Percentiles rank a stretch among this genome's conserved stretches.
Evolutionary conservation across 2,113 vertebrate species (phyloP).

Genomic region (Nothobranchius furzeri): DNA sequence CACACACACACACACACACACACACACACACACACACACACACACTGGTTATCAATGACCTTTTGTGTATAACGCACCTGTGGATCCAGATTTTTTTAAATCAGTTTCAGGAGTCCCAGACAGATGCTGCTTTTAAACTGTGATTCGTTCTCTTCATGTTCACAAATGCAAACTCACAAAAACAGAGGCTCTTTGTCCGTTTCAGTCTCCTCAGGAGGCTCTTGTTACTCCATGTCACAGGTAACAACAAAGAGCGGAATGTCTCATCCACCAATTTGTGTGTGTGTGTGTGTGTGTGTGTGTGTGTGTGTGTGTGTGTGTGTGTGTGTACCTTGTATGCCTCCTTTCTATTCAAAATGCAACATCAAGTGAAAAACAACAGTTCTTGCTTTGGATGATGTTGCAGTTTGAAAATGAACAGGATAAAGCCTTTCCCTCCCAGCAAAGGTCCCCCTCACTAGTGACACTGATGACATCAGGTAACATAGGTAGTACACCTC

Average conservation of each 20-base stretch:
- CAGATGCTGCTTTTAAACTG: slow-evolving; percentile 19
- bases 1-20: neutral
- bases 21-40: neutral
- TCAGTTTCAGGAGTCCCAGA: slow-evolving; percentile 20
- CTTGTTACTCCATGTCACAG: slow-evolving; percentile 59
- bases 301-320: slow-evolving; percentile 8
- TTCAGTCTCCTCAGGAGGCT: slow-evolving; percentile 63
- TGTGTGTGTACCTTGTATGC: neutral
- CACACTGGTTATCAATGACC: neutral
- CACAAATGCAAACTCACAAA: slow-evolving; percentile 40
- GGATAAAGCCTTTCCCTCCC: neutral
- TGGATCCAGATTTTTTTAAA: neutral
- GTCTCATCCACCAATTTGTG: slow-evolving; percentile 51
- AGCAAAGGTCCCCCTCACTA: neutral
- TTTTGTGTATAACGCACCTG: slow-evolving; percentile 6
- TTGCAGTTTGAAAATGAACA: neutral
- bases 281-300: slow-evolving; percentile 11
- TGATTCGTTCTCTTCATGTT: slow-evolving; percentile 18
- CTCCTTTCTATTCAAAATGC: slow-evolving; percentile 9
- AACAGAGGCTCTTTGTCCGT: slow-evolving; percentile 64
- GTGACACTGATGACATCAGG: neutral
- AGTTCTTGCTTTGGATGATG: neutral
- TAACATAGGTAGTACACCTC: neutral
- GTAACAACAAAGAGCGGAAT: slow-evolving; percentile 66
- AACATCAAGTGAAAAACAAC: too few species aligned